Base-by-base conservation (phyloP, 2,888 invertebrate genomes). In the Camptogramma bilineatum region DNA sequence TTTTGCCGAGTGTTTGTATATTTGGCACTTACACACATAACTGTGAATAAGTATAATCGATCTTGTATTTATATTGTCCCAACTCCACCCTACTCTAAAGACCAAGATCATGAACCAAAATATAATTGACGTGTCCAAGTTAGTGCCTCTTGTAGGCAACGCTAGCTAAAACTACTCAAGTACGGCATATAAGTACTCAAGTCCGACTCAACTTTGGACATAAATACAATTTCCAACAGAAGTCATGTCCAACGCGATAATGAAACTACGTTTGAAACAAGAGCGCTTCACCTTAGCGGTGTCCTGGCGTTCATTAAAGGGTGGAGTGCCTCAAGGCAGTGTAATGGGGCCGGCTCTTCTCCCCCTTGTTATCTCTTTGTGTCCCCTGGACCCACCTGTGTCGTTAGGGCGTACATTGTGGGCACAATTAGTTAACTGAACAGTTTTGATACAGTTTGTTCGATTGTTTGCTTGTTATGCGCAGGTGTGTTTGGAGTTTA, bases 361-460 rank as follows among this genome's bases (percentile, higher is more conserved):
- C 75, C 79, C 47, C 80, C 85, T 89, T 87, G 89, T 88, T 88
- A 88, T 83, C 85, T 86, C 84, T 88, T 88, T 88, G 86, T 87
- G 71, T 66, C 60, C 59, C 52, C 51, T 48, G 63, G 62, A 54
- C 63, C 55, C 66, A 64, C 68, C 71, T 68, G 70, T 64, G 64
- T 69, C 68, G 65, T 72, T 72, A 73, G 59, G 63, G 51, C 79
- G 76, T 77, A 77, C 85, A 81, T 79, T 85, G 86, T 88, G 86
- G 85, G 84, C 81, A 82, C 85, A 84, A 85, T 88, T 88, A 86
- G 84, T 86, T 84, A 83, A 82, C 83, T 82, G 80, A 85, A 85
- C 84, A 80, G 82, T 84, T 87, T 84, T 83, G 73, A 83, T 85
- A 84, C 84, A 73, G 76, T 69, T 83, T 83, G 81, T 83, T 77